Percentiles rank a stretch among this genome's conserved stretches.
Evolutionary conservation across 2,113 vertebrate species (phyloP).

Genomic region (Uropsilus gracilis): DNA sequence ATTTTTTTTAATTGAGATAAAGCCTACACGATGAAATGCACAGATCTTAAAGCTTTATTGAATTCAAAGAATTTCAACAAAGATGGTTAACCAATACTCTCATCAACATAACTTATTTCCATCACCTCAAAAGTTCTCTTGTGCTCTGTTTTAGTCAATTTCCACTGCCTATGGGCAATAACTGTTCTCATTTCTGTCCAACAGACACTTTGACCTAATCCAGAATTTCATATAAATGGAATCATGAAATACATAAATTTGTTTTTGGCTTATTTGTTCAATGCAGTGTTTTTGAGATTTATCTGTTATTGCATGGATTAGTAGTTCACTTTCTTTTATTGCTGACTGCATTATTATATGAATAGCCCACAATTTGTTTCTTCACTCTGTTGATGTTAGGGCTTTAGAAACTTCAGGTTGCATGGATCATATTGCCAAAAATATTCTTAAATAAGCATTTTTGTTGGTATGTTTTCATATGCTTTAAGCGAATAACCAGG

Average conservation of each 20-base stretch:
- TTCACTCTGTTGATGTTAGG: neutral
- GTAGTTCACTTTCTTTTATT: neutral
- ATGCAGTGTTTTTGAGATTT: neutral
- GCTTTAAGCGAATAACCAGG: neutral
- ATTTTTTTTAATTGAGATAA: neutral
- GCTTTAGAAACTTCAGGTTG: neutral
- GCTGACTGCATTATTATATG: neutral
- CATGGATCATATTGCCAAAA: neutral
- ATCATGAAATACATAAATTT: neutral
- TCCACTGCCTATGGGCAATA: accelerated
- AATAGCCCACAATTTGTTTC: neutral
- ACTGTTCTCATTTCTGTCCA: neutral
- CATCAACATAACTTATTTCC: neutral
- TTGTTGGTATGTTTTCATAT: neutral
- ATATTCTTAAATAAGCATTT: neutral
- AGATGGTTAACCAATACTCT: neutral
- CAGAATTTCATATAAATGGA: neutral
- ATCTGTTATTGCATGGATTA: neutral
- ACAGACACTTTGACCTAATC: neutral
- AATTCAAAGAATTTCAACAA: neutral
- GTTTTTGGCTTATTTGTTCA: neutral
- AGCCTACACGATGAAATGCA: neutral
- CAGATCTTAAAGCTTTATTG: neutral
- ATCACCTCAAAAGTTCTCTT: neutral
- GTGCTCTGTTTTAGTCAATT: neutral